These are phyloP conservation scores for Agapornis canus DNA, from an alignment of 2,797 vertebrate species.

Conservation along the genomic window DNA sequence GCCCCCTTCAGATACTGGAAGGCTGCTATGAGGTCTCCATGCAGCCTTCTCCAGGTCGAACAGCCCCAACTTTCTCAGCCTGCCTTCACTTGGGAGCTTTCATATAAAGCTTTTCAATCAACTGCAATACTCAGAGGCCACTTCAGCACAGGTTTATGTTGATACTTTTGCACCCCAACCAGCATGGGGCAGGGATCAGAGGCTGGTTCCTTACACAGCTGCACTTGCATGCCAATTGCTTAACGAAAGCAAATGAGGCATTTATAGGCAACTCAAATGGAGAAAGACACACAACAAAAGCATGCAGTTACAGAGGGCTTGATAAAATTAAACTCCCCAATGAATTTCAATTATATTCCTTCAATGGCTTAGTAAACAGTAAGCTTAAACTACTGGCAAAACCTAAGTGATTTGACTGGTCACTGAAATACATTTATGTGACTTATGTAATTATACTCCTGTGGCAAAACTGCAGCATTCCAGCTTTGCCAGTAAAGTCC, in stretches of 20 bases:
- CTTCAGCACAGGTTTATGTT: neutral
- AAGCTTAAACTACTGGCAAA: slow-evolving; percentile 27
- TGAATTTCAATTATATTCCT: slow-evolving; percentile 37
- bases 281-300: neutral
- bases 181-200: neutral
- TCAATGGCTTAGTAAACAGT: slow-evolving; percentile 15
- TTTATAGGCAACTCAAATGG: slow-evolving; percentile 13
- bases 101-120: neutral
- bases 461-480: slow-evolving; percentile 6
- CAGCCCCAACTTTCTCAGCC: neutral
- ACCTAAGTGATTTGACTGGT: slow-evolving; percentile 28
- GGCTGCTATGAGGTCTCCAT: neutral
- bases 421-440: neutral
- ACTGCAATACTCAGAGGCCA: neutral
- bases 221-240: neutral
- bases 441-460: neutral
- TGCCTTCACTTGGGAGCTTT: neutral
- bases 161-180: neutral
- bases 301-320: neutral
- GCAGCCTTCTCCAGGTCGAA: neutral
- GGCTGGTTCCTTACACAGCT: neutral
- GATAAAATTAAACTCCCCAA: slow-evolving; percentile 38
- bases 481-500: neutral
- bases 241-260: neutral
- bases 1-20: too few species aligned